Percentiles rank a stretch among this genome's conserved stretches.
Conservation (phyloP, 2,888 invertebrate species). For the Polyommatus icarus region DNA sequence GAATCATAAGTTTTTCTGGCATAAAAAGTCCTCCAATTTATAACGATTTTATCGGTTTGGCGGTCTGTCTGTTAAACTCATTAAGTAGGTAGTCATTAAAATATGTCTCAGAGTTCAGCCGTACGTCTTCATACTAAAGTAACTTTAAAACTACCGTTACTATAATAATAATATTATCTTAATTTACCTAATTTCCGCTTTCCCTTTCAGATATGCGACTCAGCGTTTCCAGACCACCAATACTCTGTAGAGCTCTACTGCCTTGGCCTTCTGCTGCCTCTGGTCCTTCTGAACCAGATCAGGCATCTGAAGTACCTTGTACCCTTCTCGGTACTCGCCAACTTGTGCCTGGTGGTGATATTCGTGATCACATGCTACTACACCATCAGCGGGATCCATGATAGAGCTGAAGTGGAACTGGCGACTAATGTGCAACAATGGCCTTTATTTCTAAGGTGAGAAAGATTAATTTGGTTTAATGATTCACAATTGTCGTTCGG, state of each 20-base stretch:
- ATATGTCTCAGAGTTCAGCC: too few species aligned
- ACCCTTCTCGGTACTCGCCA: slow-evolving; percentile 93
- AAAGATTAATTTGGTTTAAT: neutral
- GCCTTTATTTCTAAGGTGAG: slow-evolving; percentile 90
- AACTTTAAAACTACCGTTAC: too few species aligned
- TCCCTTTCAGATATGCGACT: slow-evolving; percentile 76
- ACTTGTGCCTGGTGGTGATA: slow-evolving; percentile 87
- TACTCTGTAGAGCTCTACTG: slow-evolving; percentile 83
- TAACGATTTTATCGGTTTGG: too few species aligned
- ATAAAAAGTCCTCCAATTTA: too few species aligned
- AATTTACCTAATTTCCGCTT: neutral
- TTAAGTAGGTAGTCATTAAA: too few species aligned
- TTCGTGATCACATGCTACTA: slow-evolving; percentile 91
- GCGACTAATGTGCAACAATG: slow-evolving; percentile 77
- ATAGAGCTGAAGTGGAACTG: slow-evolving; percentile 53
- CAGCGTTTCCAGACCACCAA: slow-evolving; percentile 58
- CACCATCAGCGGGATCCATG: slow-evolving; percentile 81
- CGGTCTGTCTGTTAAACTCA: too few species aligned
- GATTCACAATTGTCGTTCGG: too few species aligned
- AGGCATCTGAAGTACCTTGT: slow-evolving; percentile 90
- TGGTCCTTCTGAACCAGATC: slow-evolving; percentile 84
- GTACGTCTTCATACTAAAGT: too few species aligned
- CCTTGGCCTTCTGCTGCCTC: slow-evolving; percentile 83
- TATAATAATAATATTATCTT: too few species aligned
- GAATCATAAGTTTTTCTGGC: too few species aligned